Base-by-base conservation (phyloP, 2,797 vertebrate species). In the Aulostomus chinensis region DNA sequence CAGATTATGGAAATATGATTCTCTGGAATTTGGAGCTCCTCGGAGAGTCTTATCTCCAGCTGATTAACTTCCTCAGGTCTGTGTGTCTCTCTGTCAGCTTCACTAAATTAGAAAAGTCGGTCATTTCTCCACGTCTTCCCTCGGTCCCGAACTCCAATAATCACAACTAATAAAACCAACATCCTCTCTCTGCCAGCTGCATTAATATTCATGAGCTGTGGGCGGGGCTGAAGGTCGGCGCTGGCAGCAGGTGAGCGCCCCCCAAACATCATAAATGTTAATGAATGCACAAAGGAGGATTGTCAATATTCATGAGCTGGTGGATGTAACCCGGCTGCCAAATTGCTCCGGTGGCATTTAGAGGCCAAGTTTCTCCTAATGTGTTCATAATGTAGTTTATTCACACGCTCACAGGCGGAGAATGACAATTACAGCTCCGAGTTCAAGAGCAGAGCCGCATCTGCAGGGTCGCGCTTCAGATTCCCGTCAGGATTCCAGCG, bases 1-100 rank as follows among this genome's bases (percentile, higher is more conserved):
- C 52, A 76, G 82, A 81, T 84, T 82, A 85, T 85, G 84, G 73
- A 82, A 85, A 86, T 79, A 35, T 17, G 58, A 55, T 7, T 65
- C 74, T 15, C 13, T 64, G 13, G 21, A 38, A 50, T 37, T 29
- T 41, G 52, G 7, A 34, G 32, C 64, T 63, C 60, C 51, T 78
- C 51, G 24, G n/a, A 25, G 59, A 41, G 55, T 67, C 59, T 82
- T 69, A 78, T 77, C 58, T 61, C 13, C 13, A 16, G 32, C 54
- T 67, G 62, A 73, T 80, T 65, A 58, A 68, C 58, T 68, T 55
- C 17, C 34, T 8, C 35, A 40, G 34, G 39, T 42, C 22, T 40
- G 10, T 15, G 13, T 54, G 42, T 17, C 26, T 49, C 45, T 41
- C 31, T 2, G 8, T 7, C 42, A 16, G 41, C 40, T 49, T 17